Evolutionary conservation across 2,888 invertebrate genomes (phyloP).

Genomic region (Actias luna): DNA sequence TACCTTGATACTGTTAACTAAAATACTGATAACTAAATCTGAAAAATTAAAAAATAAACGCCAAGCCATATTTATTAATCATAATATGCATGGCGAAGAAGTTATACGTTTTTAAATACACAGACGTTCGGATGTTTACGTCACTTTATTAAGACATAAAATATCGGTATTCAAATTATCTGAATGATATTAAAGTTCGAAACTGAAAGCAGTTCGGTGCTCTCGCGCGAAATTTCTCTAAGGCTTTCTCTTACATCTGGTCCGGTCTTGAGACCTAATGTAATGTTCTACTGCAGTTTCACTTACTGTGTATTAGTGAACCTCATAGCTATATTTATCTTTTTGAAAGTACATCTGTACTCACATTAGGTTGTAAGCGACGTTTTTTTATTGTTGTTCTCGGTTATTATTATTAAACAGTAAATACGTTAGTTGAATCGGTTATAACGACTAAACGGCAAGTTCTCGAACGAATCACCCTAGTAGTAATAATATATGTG

Average conservation of each 20-base stretch:
- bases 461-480: too few species aligned
- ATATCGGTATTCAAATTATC: neutral
- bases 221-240: slow-evolving; percentile 29
- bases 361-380: slow-evolving; percentile 17
- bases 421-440: neutral
- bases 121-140: neutral
- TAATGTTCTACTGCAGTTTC: slow-evolving; percentile 3
- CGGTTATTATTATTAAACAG: slow-evolving; percentile 4
- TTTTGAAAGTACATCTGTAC: slow-evolving; percentile 18
- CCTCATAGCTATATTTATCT: slow-evolving; percentile 15
- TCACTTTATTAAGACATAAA: neutral
- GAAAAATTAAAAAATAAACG: too few species aligned
- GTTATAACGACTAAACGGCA: too few species aligned
- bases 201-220: slow-evolving; percentile 15
- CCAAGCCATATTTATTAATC: neutral
- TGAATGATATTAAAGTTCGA: slow-evolving; percentile 1
- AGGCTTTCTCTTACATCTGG: slow-evolving; percentile 36
- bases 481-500: too few species aligned
- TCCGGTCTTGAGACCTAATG: slow-evolving; percentile 20
- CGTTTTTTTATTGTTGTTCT: neutral
- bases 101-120: neutral
- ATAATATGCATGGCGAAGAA: neutral
- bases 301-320: slow-evolving; percentile 17
- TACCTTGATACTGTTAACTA: too few species aligned
- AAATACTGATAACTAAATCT: too few species aligned